Conservation (phyloP, 2,113 vertebrate species). For the Silurus meridionalis region DNA sequence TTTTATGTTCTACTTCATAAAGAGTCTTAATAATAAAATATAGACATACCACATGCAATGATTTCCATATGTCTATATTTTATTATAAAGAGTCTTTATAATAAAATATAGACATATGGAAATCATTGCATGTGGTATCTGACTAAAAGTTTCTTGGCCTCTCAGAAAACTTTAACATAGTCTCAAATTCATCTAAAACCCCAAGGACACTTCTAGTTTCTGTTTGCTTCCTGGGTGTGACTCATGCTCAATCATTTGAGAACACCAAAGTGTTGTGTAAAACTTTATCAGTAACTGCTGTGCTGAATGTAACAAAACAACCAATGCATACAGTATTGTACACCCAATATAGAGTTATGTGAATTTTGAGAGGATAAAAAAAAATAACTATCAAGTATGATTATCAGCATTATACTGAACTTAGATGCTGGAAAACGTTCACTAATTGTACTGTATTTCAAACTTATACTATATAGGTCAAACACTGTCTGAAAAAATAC, state of each 20-base stretch:
- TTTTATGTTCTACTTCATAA: background rate
- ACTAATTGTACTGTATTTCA: background rate
- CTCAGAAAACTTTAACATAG: background rate
- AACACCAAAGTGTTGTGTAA: background rate
- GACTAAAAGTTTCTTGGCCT: background rate
- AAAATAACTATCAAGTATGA: background rate
- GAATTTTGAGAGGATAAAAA: background rate
- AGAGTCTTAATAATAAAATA: background rate
- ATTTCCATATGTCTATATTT: background rate
- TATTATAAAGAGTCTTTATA: background rate
- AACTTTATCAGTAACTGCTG: background rate
- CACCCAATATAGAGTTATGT: background rate
- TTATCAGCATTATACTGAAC: background rate
- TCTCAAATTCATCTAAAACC: background rate
- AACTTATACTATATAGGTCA: background rate
- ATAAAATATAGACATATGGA: background rate
- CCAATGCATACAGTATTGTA: background rate
- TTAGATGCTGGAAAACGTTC: background rate
- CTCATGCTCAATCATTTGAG: background rate
- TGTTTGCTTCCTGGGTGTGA: constrained; percentile 23
- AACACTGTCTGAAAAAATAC: background rate
- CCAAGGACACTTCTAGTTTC: background rate
- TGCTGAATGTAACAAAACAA: constrained; percentile 6
- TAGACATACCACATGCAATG: background rate
- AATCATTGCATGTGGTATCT: background rate